Conservation (phyloP, 2,113 vertebrate species). For the Irena cyanogastra region DNA sequence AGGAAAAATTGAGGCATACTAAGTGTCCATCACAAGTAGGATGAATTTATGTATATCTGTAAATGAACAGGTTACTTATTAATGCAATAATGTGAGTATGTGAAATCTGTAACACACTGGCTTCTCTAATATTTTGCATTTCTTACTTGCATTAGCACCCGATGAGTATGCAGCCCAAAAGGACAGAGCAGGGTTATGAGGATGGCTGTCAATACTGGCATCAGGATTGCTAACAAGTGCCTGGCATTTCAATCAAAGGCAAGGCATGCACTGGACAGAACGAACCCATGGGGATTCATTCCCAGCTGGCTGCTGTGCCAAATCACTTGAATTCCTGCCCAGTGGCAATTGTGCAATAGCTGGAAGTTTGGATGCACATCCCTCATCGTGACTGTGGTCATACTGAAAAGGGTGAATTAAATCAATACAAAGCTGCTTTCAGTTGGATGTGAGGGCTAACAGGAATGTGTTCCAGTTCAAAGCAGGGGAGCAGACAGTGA, state of each 20-base stretch:
- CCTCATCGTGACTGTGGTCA: slow-evolving; percentile 42
- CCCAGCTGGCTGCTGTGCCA: slow-evolving; percentile 53
- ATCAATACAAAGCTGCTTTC: slow-evolving; percentile 65
- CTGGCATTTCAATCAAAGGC: slow-evolving; percentile 64
- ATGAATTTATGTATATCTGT: slow-evolving; percentile 38
- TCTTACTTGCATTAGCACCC: background rate
- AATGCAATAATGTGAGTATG: slow-evolving; percentile 17
- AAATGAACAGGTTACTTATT: slow-evolving; percentile 58
- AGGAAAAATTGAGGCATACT: background rate
- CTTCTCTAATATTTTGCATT: background rate
- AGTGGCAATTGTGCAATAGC: slow-evolving; percentile 61
- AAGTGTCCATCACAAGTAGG: background rate
- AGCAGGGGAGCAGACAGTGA: slow-evolving; percentile 64
- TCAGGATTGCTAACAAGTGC: slow-evolving; percentile 32
- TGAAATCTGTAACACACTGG: background rate
- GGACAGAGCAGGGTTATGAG: background rate
- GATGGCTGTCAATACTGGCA: slow-evolving; percentile 7
- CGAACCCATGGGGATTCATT: slow-evolving; percentile 44
- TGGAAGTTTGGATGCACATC: slow-evolving; percentile 62
- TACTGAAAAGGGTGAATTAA: slow-evolving; percentile 70
- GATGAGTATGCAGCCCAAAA: background rate
- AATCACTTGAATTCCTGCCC: slow-evolving; percentile 68
- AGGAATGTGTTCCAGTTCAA: slow-evolving; percentile 67
- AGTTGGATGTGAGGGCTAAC: slow-evolving; percentile 62
- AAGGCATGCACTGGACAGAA: slow-evolving; percentile 55